Conservation (phyloP, 1,140 invertebrate species). For the Drosophila pallidifrons region DNA sequence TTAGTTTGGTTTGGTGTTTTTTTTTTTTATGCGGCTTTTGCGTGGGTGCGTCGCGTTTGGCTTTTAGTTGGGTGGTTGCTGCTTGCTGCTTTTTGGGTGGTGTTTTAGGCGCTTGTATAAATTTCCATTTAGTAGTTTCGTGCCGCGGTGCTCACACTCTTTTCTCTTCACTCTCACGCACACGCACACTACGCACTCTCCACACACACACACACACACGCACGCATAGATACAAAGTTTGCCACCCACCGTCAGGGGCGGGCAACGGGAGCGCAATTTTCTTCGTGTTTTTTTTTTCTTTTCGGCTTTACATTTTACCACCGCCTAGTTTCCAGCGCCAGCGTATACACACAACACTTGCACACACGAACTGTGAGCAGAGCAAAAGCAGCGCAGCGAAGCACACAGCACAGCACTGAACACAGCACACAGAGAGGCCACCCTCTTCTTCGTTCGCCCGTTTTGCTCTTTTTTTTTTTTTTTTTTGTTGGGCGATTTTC, state of each 20-base stretch:
- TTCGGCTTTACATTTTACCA: slow-evolving; percentile 75
- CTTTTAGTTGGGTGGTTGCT: slow-evolving; percentile 53
- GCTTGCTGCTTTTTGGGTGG: slow-evolving; percentile 25
- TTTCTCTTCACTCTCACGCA: slow-evolving; percentile 49
- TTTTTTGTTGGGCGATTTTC: slow-evolving; percentile 14
- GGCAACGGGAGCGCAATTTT: slow-evolving; percentile 59
- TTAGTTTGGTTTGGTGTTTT: slow-evolving; percentile 9
- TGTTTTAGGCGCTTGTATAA: slow-evolving; percentile 62
- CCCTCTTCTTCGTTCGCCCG: slow-evolving; percentile 44
- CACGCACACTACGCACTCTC: slow-evolving; percentile 62
- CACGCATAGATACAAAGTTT: slow-evolving; percentile 39
- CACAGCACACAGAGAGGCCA: slow-evolving; percentile 36
- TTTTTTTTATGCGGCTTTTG: slow-evolving; percentile 40
- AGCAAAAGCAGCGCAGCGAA: slow-evolving; percentile 23
- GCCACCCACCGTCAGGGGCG: slow-evolving; percentile 51
- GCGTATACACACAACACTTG: slow-evolving; percentile 76
- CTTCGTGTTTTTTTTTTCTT: slow-evolving; percentile 68
- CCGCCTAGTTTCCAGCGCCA: slow-evolving; percentile 77
- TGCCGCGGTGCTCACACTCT: slow-evolving; percentile 45
- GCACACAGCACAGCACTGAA: slow-evolving; percentile 13
- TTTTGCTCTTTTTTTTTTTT: slow-evolving; percentile 24
- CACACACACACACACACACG: slow-evolving; percentile 53
- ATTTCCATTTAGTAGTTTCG: slow-evolving; percentile 76
- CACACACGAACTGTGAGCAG: slow-evolving; percentile 51
- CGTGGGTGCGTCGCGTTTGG: slow-evolving; percentile 61